Base-by-base conservation (phyloP, 2,113 vertebrate genomes). In the Python bivittatus region DNA sequence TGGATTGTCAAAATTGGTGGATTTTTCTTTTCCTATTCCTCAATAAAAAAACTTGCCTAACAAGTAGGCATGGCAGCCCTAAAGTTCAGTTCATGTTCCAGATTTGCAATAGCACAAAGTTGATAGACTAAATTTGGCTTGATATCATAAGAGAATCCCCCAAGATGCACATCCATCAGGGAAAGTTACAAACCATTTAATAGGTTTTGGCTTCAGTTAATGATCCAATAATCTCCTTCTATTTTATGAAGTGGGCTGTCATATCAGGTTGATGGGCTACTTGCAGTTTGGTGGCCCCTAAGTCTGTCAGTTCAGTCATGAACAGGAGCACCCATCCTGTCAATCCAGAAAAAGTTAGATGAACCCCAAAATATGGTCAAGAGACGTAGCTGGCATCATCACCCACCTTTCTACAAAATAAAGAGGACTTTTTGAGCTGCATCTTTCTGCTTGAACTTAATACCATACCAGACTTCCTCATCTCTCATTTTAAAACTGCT, bases 401-500 rank as follows among this genome's bases (percentile, higher is more conserved):
- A 27, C 9, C 54, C 17, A 20, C 1, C 5, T 88, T 29, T 84
- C 72, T 83, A 56, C 11, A 10, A 92, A 88, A 84, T 25, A 60
- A 57, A 33, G 11, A 60, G 10, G 54, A 11, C 20, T 33, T 56
- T 13, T 53, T 84, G 44, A 85, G 33, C n/a, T 38, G 11, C 57
- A 54, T 33, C n/a, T 20, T 61, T 84, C 91, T 86, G 27, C 38
- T n/a, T 89, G 44, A 89, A 54, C 4, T 79, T 79, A 79, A 79
- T 22, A 2, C n/a, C n/a, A 11, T 53, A 27, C 61, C 91, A 61
- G 23, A 48, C n/a, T 54, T 27, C 87, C 54, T 2, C 38, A 58
- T 17, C 23, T 84, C 38, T 92, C 42, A 64, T 89, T 89, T 54
- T 42, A 53, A 89, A 27, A 92, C 94, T 94, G 48, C 88, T 91